These are phyloP conservation scores for Conistra vaccinii DNA, from an alignment of 2,888 invertebrate species.

Conservation along the genomic window DNA sequence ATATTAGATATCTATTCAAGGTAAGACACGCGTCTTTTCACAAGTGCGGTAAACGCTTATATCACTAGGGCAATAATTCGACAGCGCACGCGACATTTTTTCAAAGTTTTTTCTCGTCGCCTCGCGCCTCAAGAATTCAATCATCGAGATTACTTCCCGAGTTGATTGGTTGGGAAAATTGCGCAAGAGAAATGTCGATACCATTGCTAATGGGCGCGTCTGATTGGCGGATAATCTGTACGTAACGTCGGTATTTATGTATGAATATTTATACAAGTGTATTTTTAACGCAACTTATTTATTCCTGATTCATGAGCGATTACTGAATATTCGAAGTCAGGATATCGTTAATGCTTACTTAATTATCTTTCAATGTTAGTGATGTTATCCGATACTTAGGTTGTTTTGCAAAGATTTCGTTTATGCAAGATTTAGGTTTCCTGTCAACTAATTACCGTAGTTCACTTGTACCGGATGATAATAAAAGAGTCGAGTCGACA, in stretches of 20 bases:
- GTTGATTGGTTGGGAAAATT: conserved; percentile 68
- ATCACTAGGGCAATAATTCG: neutral
- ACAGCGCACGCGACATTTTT: conserved; percentile 26
- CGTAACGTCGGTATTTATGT: conserved; percentile 19
- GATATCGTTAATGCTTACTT: conserved; percentile 19
- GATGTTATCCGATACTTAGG: neutral
- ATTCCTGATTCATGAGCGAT: neutral
- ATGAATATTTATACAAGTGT: conserved; percentile 21
- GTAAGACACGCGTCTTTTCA: neutral
- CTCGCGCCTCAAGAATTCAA: conserved; percentile 69
- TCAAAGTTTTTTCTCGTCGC: conserved; percentile 35
- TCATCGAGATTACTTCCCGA: conserved; percentile 67
- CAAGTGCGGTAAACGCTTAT: neutral
- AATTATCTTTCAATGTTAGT: conserved; percentile 14
- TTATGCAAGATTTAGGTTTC: conserved; percentile 26
- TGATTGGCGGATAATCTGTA: conserved; percentile 40
- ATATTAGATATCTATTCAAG: neutral
- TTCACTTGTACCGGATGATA: conserved; percentile 20
- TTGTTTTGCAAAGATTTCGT: neutral
- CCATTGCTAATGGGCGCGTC: conserved; percentile 27
- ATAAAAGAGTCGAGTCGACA: neutral
- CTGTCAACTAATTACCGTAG: neutral
- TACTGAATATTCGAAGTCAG: conserved; percentile 13
- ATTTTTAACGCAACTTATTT: neutral
- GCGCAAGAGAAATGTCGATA: conserved; percentile 53